Evolutionary conservation across 2,113 vertebrate genomes (phyloP).

Genomic region (Pongo abelii): DNA sequence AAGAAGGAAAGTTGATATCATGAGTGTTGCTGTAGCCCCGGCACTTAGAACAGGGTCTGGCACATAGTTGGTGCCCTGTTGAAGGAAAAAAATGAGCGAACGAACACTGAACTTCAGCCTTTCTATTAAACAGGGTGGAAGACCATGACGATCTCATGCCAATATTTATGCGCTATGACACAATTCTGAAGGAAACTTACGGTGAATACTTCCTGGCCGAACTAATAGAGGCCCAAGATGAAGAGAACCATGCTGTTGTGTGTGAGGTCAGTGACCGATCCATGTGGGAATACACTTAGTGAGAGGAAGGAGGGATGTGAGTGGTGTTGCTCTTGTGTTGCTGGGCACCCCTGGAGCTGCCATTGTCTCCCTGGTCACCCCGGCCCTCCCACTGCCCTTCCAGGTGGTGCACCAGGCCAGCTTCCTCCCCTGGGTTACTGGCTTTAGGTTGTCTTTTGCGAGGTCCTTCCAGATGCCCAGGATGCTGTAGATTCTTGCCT

Average conservation of each 20-base stretch:
- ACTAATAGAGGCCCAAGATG: slow-evolving; percentile 86
- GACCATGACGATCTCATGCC: slow-evolving; percentile 90
- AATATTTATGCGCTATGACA: slow-evolving; percentile 84
- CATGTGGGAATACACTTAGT: not conserved
- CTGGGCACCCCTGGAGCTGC: not conserved
- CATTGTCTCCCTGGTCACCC: not conserved
- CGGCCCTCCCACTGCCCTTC: not conserved
- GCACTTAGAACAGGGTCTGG: not conserved
- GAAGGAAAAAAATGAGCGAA: not conserved
- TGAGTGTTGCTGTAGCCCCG: not conserved
- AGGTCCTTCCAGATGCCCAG: not conserved
- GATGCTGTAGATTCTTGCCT: not conserved
- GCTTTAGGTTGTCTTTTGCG: not conserved
- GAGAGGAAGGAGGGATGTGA: not conserved
- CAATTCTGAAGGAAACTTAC: slow-evolving; percentile 73
- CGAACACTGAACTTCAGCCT: not conserved
- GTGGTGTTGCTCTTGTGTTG: not conserved
- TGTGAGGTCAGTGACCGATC: slow-evolving; percentile 89
- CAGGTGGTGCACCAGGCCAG: not conserved
- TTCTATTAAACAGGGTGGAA: slow-evolving; percentile 87
- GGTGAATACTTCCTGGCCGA: slow-evolving; percentile 87
- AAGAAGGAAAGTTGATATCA: not conserved
- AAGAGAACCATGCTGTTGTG: slow-evolving; percentile 85
- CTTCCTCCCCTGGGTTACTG: not conserved
- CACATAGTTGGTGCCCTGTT: not conserved